Base-by-base conservation (phyloP, 2,888 invertebrate species). In the Dasypogon diadema region DNA sequence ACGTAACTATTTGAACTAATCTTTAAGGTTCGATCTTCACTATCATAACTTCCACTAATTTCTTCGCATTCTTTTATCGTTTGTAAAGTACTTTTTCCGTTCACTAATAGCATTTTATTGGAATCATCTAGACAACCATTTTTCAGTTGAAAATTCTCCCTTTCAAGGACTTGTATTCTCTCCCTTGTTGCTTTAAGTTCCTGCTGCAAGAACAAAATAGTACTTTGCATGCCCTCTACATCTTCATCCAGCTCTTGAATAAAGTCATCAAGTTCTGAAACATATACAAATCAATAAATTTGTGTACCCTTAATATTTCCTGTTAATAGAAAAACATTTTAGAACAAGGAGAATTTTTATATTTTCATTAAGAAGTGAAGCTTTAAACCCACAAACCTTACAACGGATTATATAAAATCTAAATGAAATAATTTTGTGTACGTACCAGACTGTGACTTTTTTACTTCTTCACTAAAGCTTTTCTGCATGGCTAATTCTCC, bases 221-320 rank as follows among this genome's bases (percentile, higher is more conserved):
- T 98, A 84, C 97, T 96, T 88, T 98, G 98, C 97, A 99, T 97
- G 21, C 98, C 98, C 87, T 99, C 99, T 46, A 98, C 95, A 85
- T 98, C 98, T 86, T 98, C 98, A 83, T 99, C 99, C 78, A 98
- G 87, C 85, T 98, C 98, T 85, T 96, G 94, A 60, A 99, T 89
- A 85, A 98, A 95, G 84, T 97, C 97, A 83, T 98, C 98, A 82
- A 98, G 87, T 87, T 99, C 98, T 95, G 90, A 83, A 85, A 77
- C 73, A 8, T 30, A 30, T 30, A 30, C 3, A n/a, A n/a, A n/a
- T n/a, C n/a, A n/a, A n/a, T n/a, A n/a, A n/a, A n/a, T n/a, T n/a
- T n/a, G n/a, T n/a, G n/a, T n/a, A n/a, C n/a, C n/a, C n/a, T n/a
- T n/a, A n/a, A n/a, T n/a, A n/a, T n/a, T n/a, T n/a, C n/a, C n/a